Base-by-base conservation (phyloP, 1,140 invertebrate species). In the Lordiphosa clarofinis region DNA sequence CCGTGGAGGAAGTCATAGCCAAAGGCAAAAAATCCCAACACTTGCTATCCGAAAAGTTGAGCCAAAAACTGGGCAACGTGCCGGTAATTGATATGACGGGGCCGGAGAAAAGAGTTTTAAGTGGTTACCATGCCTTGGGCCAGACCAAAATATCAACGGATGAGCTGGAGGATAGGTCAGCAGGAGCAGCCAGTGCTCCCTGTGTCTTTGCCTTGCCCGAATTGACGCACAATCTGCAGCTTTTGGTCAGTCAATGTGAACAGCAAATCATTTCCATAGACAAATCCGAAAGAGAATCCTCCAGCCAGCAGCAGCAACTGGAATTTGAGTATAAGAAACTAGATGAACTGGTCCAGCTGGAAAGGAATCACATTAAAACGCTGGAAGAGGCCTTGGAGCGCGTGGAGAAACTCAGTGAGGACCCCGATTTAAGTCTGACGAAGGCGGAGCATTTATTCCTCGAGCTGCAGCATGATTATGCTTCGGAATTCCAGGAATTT, bases 81-180 rank as follows among this genome's bases (percentile, higher is more conserved):
- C 98, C 99, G 87, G 97, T 99, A 4, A 99, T 99, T 61, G 98
- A 99, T 88, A 97, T 99, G 96, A 99, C 98, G 35, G 98, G 98
- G 3, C 96, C 95, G 0, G 96, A 99, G 89, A 94, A 96, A 81
- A 92, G 96, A 72, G 95, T 99, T 31, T 91, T 99, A 0, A 97
- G 96, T 88, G 97, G 97, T 9, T 99, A 99, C 89, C 97, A 98
- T 90, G 97, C 97, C 0, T 94, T 90, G 89, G 88, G 91, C 91
- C 88, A 91, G 92, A 88, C 92, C 91, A 90, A 92, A 90, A 68
- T 91, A 73, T 69, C 91, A 11, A 89, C 88, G 58, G 88, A 90
- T 5, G 69, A 78, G 1, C 11, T 46, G 0, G 9, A 13, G 0
- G 38, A 88, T 93, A 47, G 92, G 94, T 24, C 21, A 5, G 0